Percentiles rank a stretch among this genome's conserved stretches.
Evolutionary conservation across 2,888 invertebrate species (phyloP).

Genomic region (Sycophila texana): DNA sequence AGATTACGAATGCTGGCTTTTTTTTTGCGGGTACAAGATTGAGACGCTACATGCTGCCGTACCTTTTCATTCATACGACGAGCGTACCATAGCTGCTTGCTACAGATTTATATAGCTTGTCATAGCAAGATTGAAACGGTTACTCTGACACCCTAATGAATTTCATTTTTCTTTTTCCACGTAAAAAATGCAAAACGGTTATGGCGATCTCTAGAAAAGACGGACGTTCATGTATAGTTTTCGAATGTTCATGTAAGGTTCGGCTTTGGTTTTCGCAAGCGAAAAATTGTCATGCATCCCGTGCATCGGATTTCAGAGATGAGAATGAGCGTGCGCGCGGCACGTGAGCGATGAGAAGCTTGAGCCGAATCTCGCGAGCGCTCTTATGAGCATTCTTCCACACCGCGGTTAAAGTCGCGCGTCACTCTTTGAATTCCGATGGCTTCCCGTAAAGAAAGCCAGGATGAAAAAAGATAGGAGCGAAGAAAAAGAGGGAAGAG

Average conservation of each 20-base stretch:
- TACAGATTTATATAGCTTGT: slow-evolving; percentile 36
- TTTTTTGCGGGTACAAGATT: slow-evolving; percentile 23
- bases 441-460: slow-evolving; percentile 42
- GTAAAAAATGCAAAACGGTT: no score
- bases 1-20: not conserved
- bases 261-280: no score
- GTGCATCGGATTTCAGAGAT: slow-evolving; percentile 30
- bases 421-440: slow-evolving; percentile 55
- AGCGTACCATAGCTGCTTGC: not conserved
- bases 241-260: no score
- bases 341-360: slow-evolving; percentile 42
- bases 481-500: slow-evolving; percentile 13
- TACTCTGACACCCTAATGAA: no score
- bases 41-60: slow-evolving; percentile 34
- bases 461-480: not conserved
- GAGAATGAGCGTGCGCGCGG: slow-evolving; percentile 7
- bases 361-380: slow-evolving; percentile 30
- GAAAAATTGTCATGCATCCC: slow-evolving; percentile 48
- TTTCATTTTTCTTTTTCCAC: no score
- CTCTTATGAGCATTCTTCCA: slow-evolving; percentile 45
- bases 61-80: slow-evolving; percentile 36
- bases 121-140: no score
- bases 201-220: no score
- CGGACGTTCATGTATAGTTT: no score
- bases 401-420: slow-evolving; percentile 38